Percentiles rank a stretch among this genome's conserved stretches.
phyloP scores from a whole-genome alignment of 2,113 vertebrate species.

The Theristicus caerulescens region DNA sequence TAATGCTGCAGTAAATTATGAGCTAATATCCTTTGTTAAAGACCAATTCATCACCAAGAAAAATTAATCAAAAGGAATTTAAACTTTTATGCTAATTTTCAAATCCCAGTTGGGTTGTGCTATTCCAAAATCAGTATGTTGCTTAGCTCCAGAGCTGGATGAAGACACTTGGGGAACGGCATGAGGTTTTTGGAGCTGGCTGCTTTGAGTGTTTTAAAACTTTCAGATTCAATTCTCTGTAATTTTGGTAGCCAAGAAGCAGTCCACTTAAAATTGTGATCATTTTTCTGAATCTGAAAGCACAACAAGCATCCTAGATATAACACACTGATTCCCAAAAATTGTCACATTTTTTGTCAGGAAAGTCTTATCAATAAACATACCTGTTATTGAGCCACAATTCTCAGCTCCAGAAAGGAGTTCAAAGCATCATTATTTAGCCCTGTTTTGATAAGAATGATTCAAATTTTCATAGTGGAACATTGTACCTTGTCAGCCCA shows the following conservation, averaged over 20 bases:
- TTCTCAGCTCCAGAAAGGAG: neutral
- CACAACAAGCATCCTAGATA: neutral
- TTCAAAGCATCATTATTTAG: neutral
- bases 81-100: neutral
- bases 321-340: neutral
- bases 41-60: neutral
- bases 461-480: neutral
- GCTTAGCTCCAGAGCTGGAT: neutral
- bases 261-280: neutral
- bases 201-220: neutral
- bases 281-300: neutral
- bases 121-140: neutral
- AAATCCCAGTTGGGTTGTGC: neutral
- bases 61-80: neutral
- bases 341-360: neutral
- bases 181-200: neutral
- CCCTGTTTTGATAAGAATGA: neutral
- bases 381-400: neutral
- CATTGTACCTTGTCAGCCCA: neutral
- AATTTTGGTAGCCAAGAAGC: neutral
- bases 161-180: neutral
- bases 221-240: neutral
- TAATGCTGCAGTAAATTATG: neutral
- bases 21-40: neutral
- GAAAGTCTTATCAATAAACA: neutral